Conservation (phyloP, 1,140 invertebrate species). For the Drosophila kikkawai region DNA sequence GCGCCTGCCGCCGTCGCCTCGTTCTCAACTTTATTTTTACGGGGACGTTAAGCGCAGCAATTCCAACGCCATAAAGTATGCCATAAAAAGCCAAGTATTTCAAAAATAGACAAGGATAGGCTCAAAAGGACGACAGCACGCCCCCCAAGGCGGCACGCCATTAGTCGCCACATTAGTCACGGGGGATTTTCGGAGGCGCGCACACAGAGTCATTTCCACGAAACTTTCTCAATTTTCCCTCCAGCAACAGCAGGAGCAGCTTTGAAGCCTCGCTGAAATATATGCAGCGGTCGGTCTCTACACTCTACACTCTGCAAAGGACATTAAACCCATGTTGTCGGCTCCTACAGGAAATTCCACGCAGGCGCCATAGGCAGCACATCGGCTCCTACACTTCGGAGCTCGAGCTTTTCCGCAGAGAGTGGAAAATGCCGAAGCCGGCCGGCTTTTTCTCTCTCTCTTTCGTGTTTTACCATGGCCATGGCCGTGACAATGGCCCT, state of each 20-base stretch:
- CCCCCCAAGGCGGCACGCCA: slow-evolving; percentile 61
- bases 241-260: slow-evolving; percentile 9
- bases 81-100: slow-evolving; percentile 72
- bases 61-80: slow-evolving; percentile 80
- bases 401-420: slow-evolving; percentile 51
- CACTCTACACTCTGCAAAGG: slow-evolving; percentile 67
- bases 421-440: slow-evolving; percentile 26
- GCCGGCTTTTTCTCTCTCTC: slow-evolving; percentile 61
- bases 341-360: slow-evolving; percentile 36
- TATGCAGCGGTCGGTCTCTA: slow-evolving; percentile 67
- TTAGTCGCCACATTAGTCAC: slow-evolving; percentile 77
- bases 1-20: slow-evolving; percentile 15
- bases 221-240: slow-evolving; percentile 70
- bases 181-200: slow-evolving; percentile 54
- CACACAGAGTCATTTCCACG: slow-evolving; percentile 2
- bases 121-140: slow-evolving; percentile 29
- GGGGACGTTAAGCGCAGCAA: slow-evolving; percentile 66
- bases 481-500: slow-evolving; percentile 79
- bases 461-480: slow-evolving; percentile 54
- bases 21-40: slow-evolving; percentile 9
- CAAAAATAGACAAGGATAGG: slow-evolving; percentile 63
- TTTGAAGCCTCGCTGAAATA: slow-evolving; percentile 48
- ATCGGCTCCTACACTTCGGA: slow-evolving; percentile 33
- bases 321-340: slow-evolving; percentile 72
- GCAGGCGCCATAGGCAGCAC: slow-evolving; percentile 51